Evolutionary conservation across 2,113 vertebrate genomes (phyloP), one percentile per base, ranked within the genome.

Genomic region (Cacatua alba): DNA sequence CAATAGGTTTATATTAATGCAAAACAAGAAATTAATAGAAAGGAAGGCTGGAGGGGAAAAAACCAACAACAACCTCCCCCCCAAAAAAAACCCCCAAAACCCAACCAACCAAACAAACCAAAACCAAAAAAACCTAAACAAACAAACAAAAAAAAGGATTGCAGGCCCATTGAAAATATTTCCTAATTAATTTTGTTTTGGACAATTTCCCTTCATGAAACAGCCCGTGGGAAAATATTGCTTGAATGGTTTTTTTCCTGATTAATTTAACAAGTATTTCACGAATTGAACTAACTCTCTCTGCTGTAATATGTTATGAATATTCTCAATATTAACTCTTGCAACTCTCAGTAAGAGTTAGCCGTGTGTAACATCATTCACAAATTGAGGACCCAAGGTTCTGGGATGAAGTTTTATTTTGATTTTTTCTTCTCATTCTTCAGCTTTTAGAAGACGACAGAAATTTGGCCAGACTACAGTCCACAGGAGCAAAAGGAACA

Each of bases 11-110:
- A 3, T 20, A 16, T 25, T 25, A 9, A 21, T 14, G 16, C 44
- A 62, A 48, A 44, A 6, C 4, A 41, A 62, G 63, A 68, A 63
- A 44, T 31, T 37, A 44, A 68, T 25, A 41, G 48, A 29, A 77
- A 53, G 9, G 20, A 39, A 53, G 63, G 8, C 12, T 49, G 60
- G 29, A 44, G 24, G 9, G 15, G 2, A 4, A 6, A 16, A 29
- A 13, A 10, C 0, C 19, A 57, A n/a, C 33, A 9, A n/a, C 33
- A 16, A 52, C 51, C 25, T 52, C 5, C 12, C 12, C 31, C 33
- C 53, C 12, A 1, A 0, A 14, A 59, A 23, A 59, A 59, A n/a
- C 29, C 19, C 20, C 3, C 52, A 19, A 15, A 55, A 53, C 12
- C 23, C 46, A 49, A 20, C 31, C 18, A 57, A 8, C 29, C 29